Evolutionary conservation across 2,797 vertebrate species (phyloP), one percentile per base, ranked within the genome.

Genomic region (Cygnus olor): DNA sequence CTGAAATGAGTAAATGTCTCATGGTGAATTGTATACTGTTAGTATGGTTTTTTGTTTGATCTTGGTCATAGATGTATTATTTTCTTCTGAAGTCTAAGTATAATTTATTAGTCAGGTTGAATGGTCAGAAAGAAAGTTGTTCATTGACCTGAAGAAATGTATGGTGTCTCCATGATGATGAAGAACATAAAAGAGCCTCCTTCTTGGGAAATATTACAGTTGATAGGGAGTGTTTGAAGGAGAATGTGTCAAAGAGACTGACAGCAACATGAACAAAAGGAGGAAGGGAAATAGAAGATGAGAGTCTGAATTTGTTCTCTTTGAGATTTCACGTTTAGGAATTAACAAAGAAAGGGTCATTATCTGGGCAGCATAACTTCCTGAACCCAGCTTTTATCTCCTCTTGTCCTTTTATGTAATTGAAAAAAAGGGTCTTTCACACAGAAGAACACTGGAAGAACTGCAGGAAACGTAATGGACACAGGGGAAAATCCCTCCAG

Each of bases 71-170:
- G 77, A 76, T 87, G 56, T 83, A 85, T 86, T 91, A 92, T 87
- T 95, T 94, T 90, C 74, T 84, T 97, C 95, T 96, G 88, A 95
- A 95, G 78, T 95, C 69, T 81, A 85, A 92, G 38, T 93, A 92
- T 92, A 95, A 96, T 96, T 96, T 97, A 96, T 96, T 97, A 98
- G 95, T 96, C 93, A 97, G 92, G 92, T 94, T 96, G 95, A 95
- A 97, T 80, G 93, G 85, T 88, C 95, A 84, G 66, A 95, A 88
- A 96, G 72, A 97, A 97, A 97, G 90, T 95, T 93, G 89, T 91
- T 68, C 88, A 57, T 51, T 98, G 97, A 97, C 95, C 91, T 89
- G 93, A 96, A 96, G 78, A 90, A 96, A 98, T 94, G 84, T 88
- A 83, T 73, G 66, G 45, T 89, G 70, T 92, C 92, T 93, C 93